These are phyloP conservation scores for Taphrorychus bicolor DNA, from an alignment of 2,888 invertebrate species.

Conservation along the genomic window DNA sequence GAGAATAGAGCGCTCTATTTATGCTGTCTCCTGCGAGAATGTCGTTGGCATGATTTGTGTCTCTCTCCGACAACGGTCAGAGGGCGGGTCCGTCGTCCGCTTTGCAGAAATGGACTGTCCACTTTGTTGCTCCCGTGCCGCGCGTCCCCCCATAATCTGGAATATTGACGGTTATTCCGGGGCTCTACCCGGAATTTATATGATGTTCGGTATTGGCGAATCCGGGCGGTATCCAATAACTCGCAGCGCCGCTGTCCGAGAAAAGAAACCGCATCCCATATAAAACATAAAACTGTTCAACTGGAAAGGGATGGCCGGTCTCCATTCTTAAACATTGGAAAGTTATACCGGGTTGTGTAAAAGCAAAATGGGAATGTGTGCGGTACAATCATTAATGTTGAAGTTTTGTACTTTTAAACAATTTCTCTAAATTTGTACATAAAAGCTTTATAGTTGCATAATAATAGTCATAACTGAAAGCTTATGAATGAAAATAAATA, in stretches of 20 bases:
- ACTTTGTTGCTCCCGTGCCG: conserved; percentile 45
- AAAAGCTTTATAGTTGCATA: too few relatives aligned
- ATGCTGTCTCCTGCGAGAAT: background rate
- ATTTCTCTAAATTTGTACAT: too few relatives aligned
- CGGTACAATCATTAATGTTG: too few relatives aligned
- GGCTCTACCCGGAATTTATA: conserved; percentile 40
- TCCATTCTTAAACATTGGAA: background rate
- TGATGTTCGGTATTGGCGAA: conserved; percentile 41
- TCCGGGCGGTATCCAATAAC: conserved; percentile 33
- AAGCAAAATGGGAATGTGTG: background rate
- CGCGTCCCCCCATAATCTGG: conserved; percentile 30
- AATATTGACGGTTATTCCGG: conserved; percentile 41
- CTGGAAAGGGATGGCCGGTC: background rate
- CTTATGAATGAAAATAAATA: too few relatives aligned
- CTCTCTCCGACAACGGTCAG: conserved; percentile 34
- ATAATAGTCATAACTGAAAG: too few relatives aligned
- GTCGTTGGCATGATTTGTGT: conserved; percentile 37
- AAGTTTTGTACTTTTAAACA: too few relatives aligned
- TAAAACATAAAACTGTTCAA: conserved; percentile 3
- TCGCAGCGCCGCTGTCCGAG: conserved; percentile 8
- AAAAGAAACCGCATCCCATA: conserved; percentile 14
- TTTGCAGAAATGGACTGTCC: conserved; percentile 58
- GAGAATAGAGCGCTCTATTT: background rate
- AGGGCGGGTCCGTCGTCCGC: conserved; percentile 39
- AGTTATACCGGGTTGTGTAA: background rate